These are phyloP conservation scores for Varecia variegata DNA, from an alignment of 2,797 vertebrate genomes.

Conservation along the genomic window DNA sequence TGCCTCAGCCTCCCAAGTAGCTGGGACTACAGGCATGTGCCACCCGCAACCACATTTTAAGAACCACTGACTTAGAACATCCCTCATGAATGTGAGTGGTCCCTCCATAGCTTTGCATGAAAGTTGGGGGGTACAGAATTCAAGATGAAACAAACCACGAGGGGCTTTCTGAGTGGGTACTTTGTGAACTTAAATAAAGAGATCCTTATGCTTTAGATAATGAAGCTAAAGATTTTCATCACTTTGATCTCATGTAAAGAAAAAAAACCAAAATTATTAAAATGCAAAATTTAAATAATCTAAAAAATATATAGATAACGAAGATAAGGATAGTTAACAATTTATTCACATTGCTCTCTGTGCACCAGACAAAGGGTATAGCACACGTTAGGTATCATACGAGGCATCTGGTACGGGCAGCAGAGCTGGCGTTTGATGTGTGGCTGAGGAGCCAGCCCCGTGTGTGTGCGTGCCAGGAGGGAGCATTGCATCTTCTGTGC, in stretches of 20 bases:
- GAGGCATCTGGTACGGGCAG: not conserved
- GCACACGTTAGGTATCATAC: not conserved
- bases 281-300: no score
- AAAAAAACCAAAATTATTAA: no score
- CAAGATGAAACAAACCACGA: slow-evolving; percentile 39
- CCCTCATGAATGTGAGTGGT: not conserved
- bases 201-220: not conserved
- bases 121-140: not conserved
- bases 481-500: not conserved
- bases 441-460: not conserved
- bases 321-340: not conserved
- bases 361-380: not conserved
- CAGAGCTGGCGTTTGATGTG: not conserved
- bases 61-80: not conserved
- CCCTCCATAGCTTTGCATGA: not conserved
- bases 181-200: not conserved
- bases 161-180: not conserved
- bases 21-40: no score
- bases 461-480: not conserved
- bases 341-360: slow-evolving; percentile 24
- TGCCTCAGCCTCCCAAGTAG: no score
- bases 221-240: not conserved
- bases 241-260: no score
- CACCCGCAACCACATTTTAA: not conserved
- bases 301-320: not conserved